Percentiles rank a stretch among this genome's conserved stretches.
phyloP scores from a whole-genome alignment of 1,140 invertebrate species.

The Sweltsa coloradensis region DNA sequence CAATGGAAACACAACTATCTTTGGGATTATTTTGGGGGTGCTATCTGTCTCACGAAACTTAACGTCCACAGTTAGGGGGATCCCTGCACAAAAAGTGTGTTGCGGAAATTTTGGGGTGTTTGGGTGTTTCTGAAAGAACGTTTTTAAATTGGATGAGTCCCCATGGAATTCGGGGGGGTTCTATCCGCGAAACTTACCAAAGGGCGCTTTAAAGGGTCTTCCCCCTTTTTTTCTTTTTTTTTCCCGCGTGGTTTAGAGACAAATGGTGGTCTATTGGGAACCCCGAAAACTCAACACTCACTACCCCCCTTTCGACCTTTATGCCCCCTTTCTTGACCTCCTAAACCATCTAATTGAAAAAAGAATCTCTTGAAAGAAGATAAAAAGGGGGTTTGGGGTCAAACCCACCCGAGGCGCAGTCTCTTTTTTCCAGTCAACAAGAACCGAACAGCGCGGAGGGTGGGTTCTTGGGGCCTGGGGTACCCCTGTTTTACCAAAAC shows the following conservation, averaged over 20 bases:
- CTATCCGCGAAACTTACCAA: conserved; percentile 45
- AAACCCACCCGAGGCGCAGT: conserved; percentile 59
- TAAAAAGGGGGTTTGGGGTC: too few species aligned
- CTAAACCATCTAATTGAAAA: conserved; percentile 31
- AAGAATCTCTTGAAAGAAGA: conserved; percentile 21
- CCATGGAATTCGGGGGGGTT: conserved; percentile 56
- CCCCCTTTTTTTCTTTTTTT: conserved; percentile 45
- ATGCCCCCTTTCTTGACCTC: conserved; percentile 50
- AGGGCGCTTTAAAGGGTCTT: conserved; percentile 51
- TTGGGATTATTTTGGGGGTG: conserved; percentile 38
- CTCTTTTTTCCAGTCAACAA: conserved; percentile 56
- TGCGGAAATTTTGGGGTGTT: conserved; percentile 22
- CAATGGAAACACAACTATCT: conserved; percentile 19
- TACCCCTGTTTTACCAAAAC: conserved; percentile 63
- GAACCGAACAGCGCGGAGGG: conserved; percentile 57
- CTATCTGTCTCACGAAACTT: conserved; percentile 36
- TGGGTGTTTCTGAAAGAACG: conserved; percentile 34
- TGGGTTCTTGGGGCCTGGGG: conserved; percentile 68
- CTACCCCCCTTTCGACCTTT: conserved; percentile 47
- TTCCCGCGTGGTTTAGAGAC: conserved; percentile 43
- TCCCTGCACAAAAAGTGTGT: conserved; percentile 24
- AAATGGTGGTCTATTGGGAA: conserved; percentile 35
- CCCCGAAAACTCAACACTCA: conserved; percentile 40
- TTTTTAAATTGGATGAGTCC: conserved; percentile 54
- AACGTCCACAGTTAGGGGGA: conserved; percentile 33